Base-by-base conservation (phyloP, 2,888 invertebrate genomes). In the Heliconius sara region DNA sequence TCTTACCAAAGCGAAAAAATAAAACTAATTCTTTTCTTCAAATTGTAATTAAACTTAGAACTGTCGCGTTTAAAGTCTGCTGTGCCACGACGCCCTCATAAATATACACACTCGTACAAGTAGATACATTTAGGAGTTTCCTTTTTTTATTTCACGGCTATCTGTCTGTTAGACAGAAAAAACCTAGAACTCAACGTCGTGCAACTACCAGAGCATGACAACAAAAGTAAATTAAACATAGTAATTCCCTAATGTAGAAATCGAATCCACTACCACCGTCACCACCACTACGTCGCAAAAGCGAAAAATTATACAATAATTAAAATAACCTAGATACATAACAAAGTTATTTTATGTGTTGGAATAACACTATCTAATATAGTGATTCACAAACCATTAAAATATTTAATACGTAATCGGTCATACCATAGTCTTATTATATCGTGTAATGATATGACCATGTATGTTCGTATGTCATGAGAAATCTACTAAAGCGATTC, bases 401-500 rank as follows among this genome's bases (percentile, higher is more conserved):
- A 60, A 34, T 30, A 2, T 43, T 39, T 47, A n/a, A 70, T 25
- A 43, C n/a, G 22, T 73, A 57, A 60, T n/a, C 22, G 34, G 72
- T 60, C 57, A 39, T 57, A 57, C 73, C 73, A 57, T 30, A 73
- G 34, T 6, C 60, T 39, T 7, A 73, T 73, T 73, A 73, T 34
- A 57, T 30, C 30, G 30, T 57, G 34, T 72, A 72, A 72, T 57
- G 68, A 68, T 57, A 73, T 60, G 60, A 73, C 73, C 73, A 73
- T 73, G 73, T 73, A 60, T 73, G 73, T 60, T 39, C 73, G 73
- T 73, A 60, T 73, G 73, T 57, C 60, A 73, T 73, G 73, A 73
- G 73, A 73, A 57, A 73, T n/a, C 22, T 60, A 34, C 57, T 73
- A 25, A 73, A 60, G 34, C n/a, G 22, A 60, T 60, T 30, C 22